Conservation (phyloP, 1,140 invertebrate species). For the Dinoponera quadriceps region DNA sequence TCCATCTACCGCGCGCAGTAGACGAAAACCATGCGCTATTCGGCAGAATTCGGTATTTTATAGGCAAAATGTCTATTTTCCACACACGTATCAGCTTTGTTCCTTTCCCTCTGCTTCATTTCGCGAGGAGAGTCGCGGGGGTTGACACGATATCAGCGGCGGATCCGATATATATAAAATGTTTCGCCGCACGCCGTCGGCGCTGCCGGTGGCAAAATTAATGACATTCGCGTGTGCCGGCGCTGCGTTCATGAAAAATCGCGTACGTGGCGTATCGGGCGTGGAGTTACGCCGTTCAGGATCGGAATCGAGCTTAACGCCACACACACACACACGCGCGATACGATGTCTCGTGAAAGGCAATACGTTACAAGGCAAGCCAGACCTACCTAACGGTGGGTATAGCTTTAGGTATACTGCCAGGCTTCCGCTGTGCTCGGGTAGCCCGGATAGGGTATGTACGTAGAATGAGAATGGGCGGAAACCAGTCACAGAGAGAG, state of each 20-base stretch:
- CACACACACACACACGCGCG: conserved; percentile 18
- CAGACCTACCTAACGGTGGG: conserved; percentile 48
- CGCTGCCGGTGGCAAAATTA: conserved; percentile 22
- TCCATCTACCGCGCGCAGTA: no score
- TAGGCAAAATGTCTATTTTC: no score
- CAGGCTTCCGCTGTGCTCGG: conserved; percentile 73
- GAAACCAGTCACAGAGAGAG: conserved; percentile 77
- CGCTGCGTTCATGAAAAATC: conserved; percentile 41
- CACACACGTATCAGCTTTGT: no score
- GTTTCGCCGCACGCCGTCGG: background rate
- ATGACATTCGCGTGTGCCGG: conserved; percentile 41
- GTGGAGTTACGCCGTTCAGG: conserved; percentile 2
- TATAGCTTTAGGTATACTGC: conserved; percentile 73
- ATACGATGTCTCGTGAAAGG: conserved; percentile 52
- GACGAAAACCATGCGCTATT: no score
- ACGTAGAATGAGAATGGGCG: conserved; percentile 80
- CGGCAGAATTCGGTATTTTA: no score
- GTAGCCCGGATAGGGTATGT: conserved; percentile 71
- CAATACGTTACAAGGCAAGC: conserved; percentile 77
- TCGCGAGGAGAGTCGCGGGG: background rate
- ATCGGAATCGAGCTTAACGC: conserved; percentile 26
- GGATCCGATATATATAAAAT: conserved; percentile 37
- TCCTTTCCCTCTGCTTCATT: background rate
- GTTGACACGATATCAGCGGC: conserved; percentile 9
- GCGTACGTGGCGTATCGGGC: conserved; percentile 29